Evolutionary conservation across 2,797 vertebrate species (phyloP).

Genomic region (Etheostoma perlongum): DNA sequence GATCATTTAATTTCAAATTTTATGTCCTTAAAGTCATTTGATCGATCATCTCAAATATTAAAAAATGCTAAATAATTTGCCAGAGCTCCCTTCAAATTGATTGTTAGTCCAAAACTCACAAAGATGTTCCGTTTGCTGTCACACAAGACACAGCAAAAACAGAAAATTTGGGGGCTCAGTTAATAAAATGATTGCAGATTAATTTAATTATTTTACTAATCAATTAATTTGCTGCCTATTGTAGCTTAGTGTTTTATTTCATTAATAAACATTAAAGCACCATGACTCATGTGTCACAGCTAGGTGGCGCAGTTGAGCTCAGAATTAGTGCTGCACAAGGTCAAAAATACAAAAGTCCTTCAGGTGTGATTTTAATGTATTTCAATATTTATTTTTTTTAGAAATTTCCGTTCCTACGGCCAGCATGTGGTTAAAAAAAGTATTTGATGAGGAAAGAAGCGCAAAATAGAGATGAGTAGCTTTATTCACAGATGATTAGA

Average conservation of each 20-base stretch:
- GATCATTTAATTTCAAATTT: not conserved
- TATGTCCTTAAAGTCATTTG: not conserved
- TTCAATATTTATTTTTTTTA: not conserved
- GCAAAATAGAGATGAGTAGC: not conserved
- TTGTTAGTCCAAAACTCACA: not conserved
- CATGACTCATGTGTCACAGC: constrained; percentile 1
- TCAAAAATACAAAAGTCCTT: constrained; percentile 26
- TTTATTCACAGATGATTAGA: not conserved
- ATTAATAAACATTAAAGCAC: not conserved
- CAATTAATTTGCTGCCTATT: too few relatives aligned
- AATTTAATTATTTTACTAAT: not conserved
- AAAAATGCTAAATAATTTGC: not conserved
- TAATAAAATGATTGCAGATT: not conserved
- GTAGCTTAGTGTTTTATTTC: not conserved
- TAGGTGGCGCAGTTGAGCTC: constrained; percentile 58
- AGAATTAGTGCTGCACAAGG: constrained; percentile 27
- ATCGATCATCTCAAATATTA: not conserved
- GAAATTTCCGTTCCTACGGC: not conserved
- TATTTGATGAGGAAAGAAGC: not conserved
- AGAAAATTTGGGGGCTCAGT: too few relatives aligned
- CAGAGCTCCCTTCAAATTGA: not conserved
- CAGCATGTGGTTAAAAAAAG: not conserved
- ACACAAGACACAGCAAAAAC: not conserved
- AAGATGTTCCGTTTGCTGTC: not conserved
- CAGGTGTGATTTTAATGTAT: constrained; percentile 1